Base-by-base conservation (phyloP, 92 coral and sea anemone genomes). In the Parazoanthus darwini region DNA sequence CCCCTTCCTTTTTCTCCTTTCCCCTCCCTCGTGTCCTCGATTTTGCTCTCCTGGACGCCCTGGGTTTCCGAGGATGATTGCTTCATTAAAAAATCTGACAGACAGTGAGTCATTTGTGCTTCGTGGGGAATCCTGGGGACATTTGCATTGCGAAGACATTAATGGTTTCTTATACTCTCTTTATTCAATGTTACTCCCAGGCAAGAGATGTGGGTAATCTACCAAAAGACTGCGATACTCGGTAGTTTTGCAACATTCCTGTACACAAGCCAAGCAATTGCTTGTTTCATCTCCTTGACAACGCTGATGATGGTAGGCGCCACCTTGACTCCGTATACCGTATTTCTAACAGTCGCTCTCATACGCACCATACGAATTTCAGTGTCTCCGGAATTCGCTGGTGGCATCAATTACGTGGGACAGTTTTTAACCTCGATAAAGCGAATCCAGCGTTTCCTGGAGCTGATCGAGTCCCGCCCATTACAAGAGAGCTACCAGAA, bases 231-330 rank as follows among this genome's bases (percentile, higher is more conserved):
- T 72, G 96, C 94, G 84, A 92, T 95, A 87, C 74, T 95, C n/a
- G 93, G 92, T 6, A 94, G 96, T 16, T 93, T 95, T 56, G 98
- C 96, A 44, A 92, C 96, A 50, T 94, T 95, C 50, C 90, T 95
- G 11, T 93, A 95, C 91, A 95, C 98, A 20, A 92, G 94, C 81
- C 91, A 94, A 18, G 91, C 91, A 20, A 89, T 95, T 35, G 98
- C 96, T 14, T 93, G 96, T 29, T 93, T 95, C 77, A 91, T 95
- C 72, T 95, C 98, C 86, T 73, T 95, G 91, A 95, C 98, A n/a
- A 93, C 96, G 26, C 88, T 95, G 4, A 90, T 94, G 67, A 91
- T 95, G 63, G 80, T 91, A 13, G 96, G 94, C 39, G 93, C 88
- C 23, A 88, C 91, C 90, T 88, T 93, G 38, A 90, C 85, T 78